phyloP scores from a whole-genome alignment of 2,113 vertebrate genomes.

The Anoura caudifer region DNA sequence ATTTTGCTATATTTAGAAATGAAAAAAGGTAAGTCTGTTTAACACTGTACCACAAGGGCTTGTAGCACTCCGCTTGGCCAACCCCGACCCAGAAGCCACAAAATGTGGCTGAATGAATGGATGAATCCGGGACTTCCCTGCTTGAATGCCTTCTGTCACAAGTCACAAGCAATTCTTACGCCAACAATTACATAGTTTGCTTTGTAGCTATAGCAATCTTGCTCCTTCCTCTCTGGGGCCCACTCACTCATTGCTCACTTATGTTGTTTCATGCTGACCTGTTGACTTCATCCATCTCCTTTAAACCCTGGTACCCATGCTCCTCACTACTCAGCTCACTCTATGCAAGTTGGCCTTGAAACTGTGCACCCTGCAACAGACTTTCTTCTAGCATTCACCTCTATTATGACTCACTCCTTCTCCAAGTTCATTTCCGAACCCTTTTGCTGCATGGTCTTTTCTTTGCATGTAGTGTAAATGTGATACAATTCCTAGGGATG shows the following conservation, averaged over 20 bases:
- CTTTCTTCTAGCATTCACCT: not conserved
- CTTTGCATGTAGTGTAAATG: not conserved
- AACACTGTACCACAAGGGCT: not conserved
- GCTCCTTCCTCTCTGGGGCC: conserved; percentile 34
- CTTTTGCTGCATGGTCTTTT: not conserved
- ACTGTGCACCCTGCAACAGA: not conserved
- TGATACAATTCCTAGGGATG: not conserved
- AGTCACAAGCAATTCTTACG: conserved; percentile 40
- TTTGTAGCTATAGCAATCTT: not conserved
- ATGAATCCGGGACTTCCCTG: conserved; percentile 29
- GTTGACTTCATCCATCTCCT: not conserved
- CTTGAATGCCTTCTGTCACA: conserved; percentile 14
- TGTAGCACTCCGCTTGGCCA: conserved; percentile 42
- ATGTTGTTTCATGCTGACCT: not conserved
- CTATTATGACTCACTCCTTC: not conserved
- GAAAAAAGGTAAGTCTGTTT: not conserved
- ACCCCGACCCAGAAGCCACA: conserved; percentile 48
- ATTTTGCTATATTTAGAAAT: conserved; percentile 41
- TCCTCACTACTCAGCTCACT: not conserved
- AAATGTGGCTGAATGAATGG: conserved; percentile 25
- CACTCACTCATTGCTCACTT: conserved; percentile 1
- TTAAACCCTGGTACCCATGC: not conserved
- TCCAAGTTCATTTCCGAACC: not conserved
- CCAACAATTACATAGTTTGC: conserved; percentile 31
- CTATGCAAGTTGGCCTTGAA: not conserved